Percentiles rank a stretch among this genome's conserved stretches.
Evolutionary conservation across 2,797 vertebrate species (phyloP).

Genomic region (Phrynocephalus forsythii): DNA sequence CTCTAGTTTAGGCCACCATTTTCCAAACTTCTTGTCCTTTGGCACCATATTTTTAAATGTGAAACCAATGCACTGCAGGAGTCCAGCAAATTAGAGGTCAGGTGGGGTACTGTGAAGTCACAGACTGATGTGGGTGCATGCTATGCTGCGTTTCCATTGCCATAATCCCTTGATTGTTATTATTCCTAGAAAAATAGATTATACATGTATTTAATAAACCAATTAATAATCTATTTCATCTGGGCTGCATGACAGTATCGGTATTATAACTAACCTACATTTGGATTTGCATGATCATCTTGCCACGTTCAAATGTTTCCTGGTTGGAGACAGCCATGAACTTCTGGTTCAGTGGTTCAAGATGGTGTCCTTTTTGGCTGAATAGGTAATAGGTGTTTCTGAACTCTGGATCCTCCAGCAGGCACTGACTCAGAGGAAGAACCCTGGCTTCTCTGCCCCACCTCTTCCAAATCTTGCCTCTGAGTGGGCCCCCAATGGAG

Average conservation of each 20-base stretch:
- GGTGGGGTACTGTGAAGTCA: neutral
- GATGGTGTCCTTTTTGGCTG: too few species aligned
- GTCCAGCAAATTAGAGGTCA: neutral
- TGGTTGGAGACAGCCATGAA: too few species aligned
- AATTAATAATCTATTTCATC: neutral
- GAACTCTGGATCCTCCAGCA: too few species aligned
- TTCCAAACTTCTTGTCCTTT: neutral
- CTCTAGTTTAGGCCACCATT: neutral
- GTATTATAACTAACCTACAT: neutral
- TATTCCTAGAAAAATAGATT: neutral
- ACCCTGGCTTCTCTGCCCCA: too few species aligned
- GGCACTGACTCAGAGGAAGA: too few species aligned
- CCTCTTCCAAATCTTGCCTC: too few species aligned
- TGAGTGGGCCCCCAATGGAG: too few species aligned
- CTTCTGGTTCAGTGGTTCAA: too few species aligned
- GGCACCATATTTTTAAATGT: neutral
- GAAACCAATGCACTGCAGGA: neutral
- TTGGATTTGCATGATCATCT: constrained; percentile 23
- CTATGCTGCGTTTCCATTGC: neutral
- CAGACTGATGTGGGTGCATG: neutral
- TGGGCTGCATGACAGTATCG: neutral
- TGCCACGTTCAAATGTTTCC: neutral
- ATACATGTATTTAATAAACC: neutral
- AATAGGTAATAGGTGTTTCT: too few species aligned
- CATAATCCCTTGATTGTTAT: neutral